Conservation (phyloP, 2,888 invertebrate species). For the Diarsia dahlii region DNA sequence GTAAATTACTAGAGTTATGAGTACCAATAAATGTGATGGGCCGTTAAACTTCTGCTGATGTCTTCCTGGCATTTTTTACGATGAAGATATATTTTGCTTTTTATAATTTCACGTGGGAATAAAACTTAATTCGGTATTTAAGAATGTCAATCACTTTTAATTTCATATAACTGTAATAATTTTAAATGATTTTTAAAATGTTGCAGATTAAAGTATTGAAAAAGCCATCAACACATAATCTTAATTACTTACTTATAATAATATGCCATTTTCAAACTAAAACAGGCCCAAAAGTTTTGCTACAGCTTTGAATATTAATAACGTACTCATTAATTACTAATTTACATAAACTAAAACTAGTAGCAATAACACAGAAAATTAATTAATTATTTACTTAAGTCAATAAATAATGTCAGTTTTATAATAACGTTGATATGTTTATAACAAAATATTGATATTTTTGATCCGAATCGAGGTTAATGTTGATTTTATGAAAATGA, state of each 20-base stretch:
- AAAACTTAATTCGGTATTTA: slow-evolving; percentile 5
- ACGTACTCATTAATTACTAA: slow-evolving; percentile 56
- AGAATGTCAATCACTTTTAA: not conserved
- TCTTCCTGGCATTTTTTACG: slow-evolving; percentile 38
- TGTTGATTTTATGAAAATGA: slow-evolving; percentile 62
- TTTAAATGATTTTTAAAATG: not conserved
- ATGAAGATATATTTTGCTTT: slow-evolving; percentile 42
- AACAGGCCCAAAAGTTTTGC: not conserved
- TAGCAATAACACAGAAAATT: slow-evolving; percentile 60
- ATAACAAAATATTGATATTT: slow-evolving; percentile 61
- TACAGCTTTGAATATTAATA: slow-evolving; percentile 52
- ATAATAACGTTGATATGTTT: slow-evolving; percentile 64
- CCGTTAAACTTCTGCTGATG: slow-evolving; percentile 43
- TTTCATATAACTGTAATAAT: not conserved
- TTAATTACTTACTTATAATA: slow-evolving; percentile 5
- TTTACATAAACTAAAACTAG: slow-evolving; percentile 66
- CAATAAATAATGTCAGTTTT: slow-evolving; percentile 64
- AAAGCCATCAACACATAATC: not conserved
- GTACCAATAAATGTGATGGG: slow-evolving; percentile 44
- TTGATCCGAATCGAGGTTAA: slow-evolving; percentile 62
- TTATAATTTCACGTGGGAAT: slow-evolving; percentile 27
- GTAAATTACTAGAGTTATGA: slow-evolving; percentile 49
- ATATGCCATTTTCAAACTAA: not conserved
- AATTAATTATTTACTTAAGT: slow-evolving; percentile 61
- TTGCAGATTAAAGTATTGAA: not conserved